Percentiles rank a stretch among this genome's conserved stretches.
Evolutionary conservation across 1,140 invertebrate species (phyloP).

Genomic region (Calycopis cecrops): DNA sequence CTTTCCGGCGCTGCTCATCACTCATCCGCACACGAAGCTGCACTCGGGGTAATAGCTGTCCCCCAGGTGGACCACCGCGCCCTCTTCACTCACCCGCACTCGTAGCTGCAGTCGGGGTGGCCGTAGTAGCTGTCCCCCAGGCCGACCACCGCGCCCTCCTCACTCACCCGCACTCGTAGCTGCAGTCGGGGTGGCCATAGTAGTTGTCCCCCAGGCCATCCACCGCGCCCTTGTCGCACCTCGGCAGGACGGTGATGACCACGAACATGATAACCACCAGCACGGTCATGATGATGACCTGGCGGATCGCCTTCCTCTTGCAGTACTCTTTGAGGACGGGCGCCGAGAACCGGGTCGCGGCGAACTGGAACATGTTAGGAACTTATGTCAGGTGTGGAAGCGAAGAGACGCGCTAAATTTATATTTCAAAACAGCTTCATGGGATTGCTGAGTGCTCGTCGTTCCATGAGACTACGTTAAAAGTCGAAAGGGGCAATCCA

Average conservation of each 20-base stretch:
- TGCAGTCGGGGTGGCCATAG: background rate
- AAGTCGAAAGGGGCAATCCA: no score
- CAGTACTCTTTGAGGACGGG: background rate
- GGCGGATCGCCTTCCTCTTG: background rate
- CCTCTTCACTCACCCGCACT: background rate
- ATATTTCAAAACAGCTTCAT: no score
- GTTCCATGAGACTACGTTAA: no score
- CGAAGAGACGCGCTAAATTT: no score
- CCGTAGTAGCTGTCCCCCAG: background rate
- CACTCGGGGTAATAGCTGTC: no score
- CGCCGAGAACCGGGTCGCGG: background rate
- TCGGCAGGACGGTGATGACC: background rate
- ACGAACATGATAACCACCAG: background rate
- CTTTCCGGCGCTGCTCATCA: no score
- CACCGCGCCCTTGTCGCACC: background rate
- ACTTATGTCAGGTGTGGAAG: no score
- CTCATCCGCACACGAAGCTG: background rate
- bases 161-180: slow-evolving; percentile 1
- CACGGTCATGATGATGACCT: background rate
- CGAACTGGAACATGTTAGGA: background rate
- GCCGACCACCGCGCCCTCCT: background rate
- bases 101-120: no score
- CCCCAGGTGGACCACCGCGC: background rate
- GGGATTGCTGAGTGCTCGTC: no score
- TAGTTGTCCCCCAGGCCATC: background rate